These are phyloP conservation scores for Gallinago paraguaiae DNA, from an alignment of 2,113 vertebrate genomes.

Conservation along the genomic window DNA sequence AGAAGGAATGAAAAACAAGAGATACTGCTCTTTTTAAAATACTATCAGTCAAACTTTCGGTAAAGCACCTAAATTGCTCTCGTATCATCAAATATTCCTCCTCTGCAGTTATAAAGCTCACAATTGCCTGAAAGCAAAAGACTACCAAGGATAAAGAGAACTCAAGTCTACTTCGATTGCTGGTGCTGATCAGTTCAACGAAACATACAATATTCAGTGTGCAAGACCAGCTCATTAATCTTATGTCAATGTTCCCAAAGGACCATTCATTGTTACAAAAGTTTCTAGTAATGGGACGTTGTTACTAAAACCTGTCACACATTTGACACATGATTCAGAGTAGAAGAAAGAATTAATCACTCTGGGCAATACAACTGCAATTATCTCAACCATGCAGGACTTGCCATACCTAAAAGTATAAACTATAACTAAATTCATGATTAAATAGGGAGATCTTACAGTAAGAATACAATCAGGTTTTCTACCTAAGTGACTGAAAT, in stretches of 20 bases:
- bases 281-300: not conserved
- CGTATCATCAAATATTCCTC: conserved; percentile 6
- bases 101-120: not conserved
- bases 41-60: not conserved
- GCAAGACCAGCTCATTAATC: not conserved
- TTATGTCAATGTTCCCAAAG: not conserved
- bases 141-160: not conserved
- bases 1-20: not conserved
- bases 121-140: not conserved
- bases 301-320: conserved; percentile 21
- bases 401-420: not conserved
- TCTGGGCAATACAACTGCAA: not conserved
- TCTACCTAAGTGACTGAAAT: not conserved
- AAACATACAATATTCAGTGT: not conserved
- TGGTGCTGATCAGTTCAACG: not conserved
- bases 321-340: not conserved
- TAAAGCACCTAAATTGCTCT: not conserved
- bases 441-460: not conserved
- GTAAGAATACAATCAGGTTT: not conserved
- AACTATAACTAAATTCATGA: not conserved
- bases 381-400: conserved; percentile 5
- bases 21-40: not conserved
- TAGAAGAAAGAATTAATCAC: not conserved
- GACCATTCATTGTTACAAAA: not conserved
- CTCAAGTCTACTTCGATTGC: not conserved